phyloP scores from a whole-genome alignment of 2,113 vertebrate genomes.

The Calyptommatus sinebrachiatus region DNA sequence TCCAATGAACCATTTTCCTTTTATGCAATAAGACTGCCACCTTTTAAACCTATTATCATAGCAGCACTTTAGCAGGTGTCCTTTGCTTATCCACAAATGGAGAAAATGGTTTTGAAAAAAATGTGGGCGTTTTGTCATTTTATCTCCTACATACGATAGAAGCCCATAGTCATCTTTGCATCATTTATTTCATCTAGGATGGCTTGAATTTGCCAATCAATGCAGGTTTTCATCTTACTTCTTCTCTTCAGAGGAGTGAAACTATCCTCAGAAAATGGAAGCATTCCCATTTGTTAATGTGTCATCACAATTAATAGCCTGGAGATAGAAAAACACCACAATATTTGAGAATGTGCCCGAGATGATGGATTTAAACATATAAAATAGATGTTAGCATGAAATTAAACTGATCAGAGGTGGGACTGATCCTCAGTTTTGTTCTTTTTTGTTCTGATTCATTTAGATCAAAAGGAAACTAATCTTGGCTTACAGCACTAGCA shows the following conservation, averaged over 20 bases:
- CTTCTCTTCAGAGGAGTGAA: conserved; percentile 53
- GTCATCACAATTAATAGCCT: conserved; percentile 65
- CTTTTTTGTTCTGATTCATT: background rate
- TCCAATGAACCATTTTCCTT: no score
- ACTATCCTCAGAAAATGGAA: conserved; percentile 65
- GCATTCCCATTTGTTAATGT: conserved; percentile 64
- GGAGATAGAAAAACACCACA: conserved; percentile 64
- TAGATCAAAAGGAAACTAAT: background rate
- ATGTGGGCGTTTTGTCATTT: no score
- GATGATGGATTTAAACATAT: conserved; percentile 60
- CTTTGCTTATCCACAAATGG: no score
- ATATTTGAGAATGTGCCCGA: conserved; percentile 62
- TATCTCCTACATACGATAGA: conserved; percentile 18
- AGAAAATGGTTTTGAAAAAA: no score
- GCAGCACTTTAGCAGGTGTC: no score
- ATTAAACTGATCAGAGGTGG: conserved; percentile 19
- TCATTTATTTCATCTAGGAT: conserved; percentile 25
- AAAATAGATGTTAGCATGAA: conserved; percentile 51
- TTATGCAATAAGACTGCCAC: no score
- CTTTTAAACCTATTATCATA: no score
- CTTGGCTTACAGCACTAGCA: conserved; percentile 4
- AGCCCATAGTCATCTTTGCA: conserved; percentile 3
- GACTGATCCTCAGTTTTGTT: background rate
- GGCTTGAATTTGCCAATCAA: conserved; percentile 55
- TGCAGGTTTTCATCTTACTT: conserved; percentile 37